A percentile compares a stretch with the other conserved stretches of the same genome.
These are phyloP conservation scores for Furcifer pardalis DNA, from an alignment of 2,797 vertebrate genomes.

Conservation along the genomic window DNA sequence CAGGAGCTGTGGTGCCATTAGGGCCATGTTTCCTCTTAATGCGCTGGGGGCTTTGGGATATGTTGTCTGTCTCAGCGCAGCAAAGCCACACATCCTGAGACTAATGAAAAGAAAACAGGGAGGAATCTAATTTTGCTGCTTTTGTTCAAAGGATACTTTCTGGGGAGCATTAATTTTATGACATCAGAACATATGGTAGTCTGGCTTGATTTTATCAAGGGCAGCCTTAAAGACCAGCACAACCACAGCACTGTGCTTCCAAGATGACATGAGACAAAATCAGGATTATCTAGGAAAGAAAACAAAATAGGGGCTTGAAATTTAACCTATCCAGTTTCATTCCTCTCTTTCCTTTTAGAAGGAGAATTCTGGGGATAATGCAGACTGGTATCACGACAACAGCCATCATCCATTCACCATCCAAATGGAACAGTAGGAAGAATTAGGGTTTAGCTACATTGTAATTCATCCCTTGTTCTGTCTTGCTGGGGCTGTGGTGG, in stretches of 20 bases:
- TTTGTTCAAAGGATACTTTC: neutral
- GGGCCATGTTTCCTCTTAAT: neutral
- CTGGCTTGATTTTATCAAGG: conserved; percentile 3
- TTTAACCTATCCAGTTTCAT: neutral
- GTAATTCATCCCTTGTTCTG: too few relatives aligned
- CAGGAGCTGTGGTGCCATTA: neutral
- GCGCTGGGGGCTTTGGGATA: neutral
- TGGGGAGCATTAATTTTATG: neutral
- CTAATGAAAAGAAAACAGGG: neutral
- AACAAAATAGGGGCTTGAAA: neutral
- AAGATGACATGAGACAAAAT: neutral
- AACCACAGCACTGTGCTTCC: neutral
- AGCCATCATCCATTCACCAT: neutral
- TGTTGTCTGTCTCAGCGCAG: neutral
- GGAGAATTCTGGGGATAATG: neutral
- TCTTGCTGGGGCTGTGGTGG: too few relatives aligned
- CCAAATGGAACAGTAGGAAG: neutral
- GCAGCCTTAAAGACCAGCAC: neutral
- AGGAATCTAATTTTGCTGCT: conserved; percentile 9
- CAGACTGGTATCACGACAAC: neutral
- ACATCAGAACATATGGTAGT: conserved; percentile 2
- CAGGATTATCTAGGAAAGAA: neutral
- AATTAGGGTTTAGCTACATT: neutral
- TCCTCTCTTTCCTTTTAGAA: neutral
- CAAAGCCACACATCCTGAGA: neutral